A percentile compares a stretch with the other conserved stretches of the same genome.
These are phyloP conservation scores for Tetramorium alpestre DNA, from an alignment of 1,140 invertebrate genomes.

Conservation along the genomic window DNA sequence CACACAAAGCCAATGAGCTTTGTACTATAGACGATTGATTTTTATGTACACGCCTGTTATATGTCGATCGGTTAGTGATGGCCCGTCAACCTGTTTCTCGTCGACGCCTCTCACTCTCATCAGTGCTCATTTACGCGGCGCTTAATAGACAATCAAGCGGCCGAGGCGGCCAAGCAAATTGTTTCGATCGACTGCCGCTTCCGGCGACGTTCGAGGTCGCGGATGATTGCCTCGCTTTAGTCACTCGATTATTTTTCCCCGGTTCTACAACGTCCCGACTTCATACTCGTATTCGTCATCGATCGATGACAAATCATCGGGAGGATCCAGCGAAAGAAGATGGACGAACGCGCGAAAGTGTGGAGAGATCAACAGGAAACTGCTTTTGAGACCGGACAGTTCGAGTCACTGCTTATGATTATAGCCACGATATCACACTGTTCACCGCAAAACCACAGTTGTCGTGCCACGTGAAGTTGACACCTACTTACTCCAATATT, in stretches of 20 bases:
- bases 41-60: constrained; percentile 39
- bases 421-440: not conserved
- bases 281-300: not conserved
- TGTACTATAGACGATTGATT: constrained; percentile 51
- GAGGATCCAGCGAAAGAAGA: not conserved
- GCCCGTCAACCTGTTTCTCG: constrained; percentile 62
- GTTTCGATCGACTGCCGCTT: constrained; percentile 83
- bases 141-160: constrained; percentile 83
- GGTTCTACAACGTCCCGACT: constrained; percentile 48
- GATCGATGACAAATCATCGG: not conserved
- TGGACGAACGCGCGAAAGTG: not conserved
- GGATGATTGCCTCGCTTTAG: constrained; percentile 68
- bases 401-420: constrained; percentile 25
- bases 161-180: constrained; percentile 78
- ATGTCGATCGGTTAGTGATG: constrained; percentile 51
- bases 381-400: not conserved
- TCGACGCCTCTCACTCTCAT: constrained; percentile 57
- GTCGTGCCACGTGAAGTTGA: not conserved
- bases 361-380: not conserved
- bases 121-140: constrained; percentile 76
- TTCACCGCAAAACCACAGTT: not conserved
- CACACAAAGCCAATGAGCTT: not conserved
- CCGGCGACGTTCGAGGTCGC: constrained; percentile 70
- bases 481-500: not conserved
- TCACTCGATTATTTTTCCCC: constrained; percentile 74